A percentile compares a stretch with the other conserved stretches of the same genome.
Evolutionary conservation across 2,113 vertebrate genomes (phyloP).

Genomic region (Caloenas nicobarica): DNA sequence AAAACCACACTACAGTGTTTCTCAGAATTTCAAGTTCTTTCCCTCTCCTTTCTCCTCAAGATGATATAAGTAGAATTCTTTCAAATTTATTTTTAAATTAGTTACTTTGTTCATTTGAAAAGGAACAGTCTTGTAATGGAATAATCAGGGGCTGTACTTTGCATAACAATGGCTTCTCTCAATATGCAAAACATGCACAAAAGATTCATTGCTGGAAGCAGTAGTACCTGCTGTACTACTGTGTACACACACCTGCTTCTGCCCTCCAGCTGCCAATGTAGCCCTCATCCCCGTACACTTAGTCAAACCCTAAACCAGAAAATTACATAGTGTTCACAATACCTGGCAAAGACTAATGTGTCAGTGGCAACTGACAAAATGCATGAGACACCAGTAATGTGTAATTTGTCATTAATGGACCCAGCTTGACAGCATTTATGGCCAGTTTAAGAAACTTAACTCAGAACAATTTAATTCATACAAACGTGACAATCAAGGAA

Average conservation of each 20-base stretch:
- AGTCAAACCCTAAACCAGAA: not conserved
- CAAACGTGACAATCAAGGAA: not conserved
- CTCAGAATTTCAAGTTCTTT: not conserved
- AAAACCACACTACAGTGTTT: not conserved
- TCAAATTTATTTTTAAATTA: not conserved
- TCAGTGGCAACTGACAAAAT: not conserved
- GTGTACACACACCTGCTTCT: not conserved
- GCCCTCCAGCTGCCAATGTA: not conserved
- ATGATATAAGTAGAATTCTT: not conserved
- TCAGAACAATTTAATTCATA: not conserved
- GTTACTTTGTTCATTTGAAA: not conserved
- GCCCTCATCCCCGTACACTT: not conserved
- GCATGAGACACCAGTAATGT: not conserved
- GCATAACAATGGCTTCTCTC: not conserved
- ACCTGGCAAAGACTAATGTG: not conserved
- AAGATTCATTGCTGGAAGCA: not conserved
- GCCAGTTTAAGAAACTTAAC: not conserved
- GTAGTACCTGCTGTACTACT: not conserved
- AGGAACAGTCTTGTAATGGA: not conserved
- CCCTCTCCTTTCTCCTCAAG: not conserved
- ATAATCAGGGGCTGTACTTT: not conserved
- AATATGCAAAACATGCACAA: not conserved
- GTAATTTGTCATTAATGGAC: not conserved
- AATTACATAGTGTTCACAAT: not conserved
- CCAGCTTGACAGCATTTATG: not conserved